Percentiles rank a stretch among this genome's conserved stretches.
phyloP scores from a whole-genome alignment of 2,888 invertebrate genomes.

The Cerastoderma edule region DNA sequence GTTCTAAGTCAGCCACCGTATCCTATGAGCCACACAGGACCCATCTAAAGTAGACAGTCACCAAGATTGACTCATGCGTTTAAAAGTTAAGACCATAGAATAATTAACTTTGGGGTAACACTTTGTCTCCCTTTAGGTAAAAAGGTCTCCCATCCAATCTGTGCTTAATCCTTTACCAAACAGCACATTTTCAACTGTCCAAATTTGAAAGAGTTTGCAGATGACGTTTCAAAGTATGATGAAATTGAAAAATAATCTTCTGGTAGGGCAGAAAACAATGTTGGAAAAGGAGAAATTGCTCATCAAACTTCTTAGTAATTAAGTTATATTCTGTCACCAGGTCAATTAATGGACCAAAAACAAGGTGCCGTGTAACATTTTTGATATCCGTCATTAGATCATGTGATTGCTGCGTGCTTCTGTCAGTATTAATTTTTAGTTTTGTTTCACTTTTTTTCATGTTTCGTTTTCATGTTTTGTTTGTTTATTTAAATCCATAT shows the following conservation, averaged over 20 bases:
- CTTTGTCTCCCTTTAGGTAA: background rate
- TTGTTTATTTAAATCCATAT: background rate
- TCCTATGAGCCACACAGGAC: too few species aligned
- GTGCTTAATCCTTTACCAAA: background rate
- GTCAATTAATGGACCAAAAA: too few species aligned
- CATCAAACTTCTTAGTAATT: too few species aligned
- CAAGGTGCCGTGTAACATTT: too few species aligned
- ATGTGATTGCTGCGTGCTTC: too few species aligned
- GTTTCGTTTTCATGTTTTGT: background rate
- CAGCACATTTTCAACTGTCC: background rate
- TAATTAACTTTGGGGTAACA: background rate
- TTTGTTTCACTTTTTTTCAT: background rate
- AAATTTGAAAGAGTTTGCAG: background rate
- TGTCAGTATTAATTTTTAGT: too few species aligned
- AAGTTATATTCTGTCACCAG: too few species aligned
- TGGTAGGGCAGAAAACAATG: background rate
- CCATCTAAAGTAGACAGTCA: too few species aligned
- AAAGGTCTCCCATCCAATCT: background rate
- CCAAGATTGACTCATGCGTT: too few species aligned
- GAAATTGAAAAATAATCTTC: background rate
- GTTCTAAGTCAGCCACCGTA: too few species aligned
- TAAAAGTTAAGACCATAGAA: background rate
- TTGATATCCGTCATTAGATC: too few species aligned
- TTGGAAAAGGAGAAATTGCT: conserved; percentile 6
- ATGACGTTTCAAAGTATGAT: background rate